These are phyloP conservation scores for Venturia canescens DNA, from an alignment of 1,140 invertebrate species.

Conservation along the genomic window DNA sequence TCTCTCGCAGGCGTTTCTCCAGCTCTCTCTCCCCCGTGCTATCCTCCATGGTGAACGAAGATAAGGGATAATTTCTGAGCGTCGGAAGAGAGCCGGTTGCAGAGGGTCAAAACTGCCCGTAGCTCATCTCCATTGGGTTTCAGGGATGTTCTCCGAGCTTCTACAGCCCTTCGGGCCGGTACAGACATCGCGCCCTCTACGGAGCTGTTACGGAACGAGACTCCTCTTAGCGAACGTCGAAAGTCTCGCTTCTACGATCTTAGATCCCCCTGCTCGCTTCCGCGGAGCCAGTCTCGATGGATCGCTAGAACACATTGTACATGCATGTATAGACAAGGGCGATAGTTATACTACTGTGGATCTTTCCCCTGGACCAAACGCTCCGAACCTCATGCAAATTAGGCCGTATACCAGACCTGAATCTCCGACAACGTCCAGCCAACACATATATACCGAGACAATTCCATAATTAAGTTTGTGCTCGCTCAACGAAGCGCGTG, in stretches of 20 bases:
- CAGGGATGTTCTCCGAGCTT: conserved; percentile 58
- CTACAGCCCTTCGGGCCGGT: conserved; percentile 46
- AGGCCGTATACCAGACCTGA: conserved; percentile 51
- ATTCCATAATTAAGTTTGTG: conserved; percentile 47
- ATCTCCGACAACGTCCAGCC: conserved; percentile 28
- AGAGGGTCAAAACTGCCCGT: conserved; percentile 71
- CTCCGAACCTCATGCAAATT: conserved; percentile 69
- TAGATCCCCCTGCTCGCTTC: conserved; percentile 55
- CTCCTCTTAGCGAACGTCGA: conserved; percentile 51
- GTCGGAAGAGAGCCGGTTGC: conserved; percentile 48
- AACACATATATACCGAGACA: conserved; percentile 8
- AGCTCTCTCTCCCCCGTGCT: neutral
- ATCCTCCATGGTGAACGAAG: conserved; percentile 66
- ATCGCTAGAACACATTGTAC: conserved; percentile 30
- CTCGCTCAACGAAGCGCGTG: conserved; percentile 21
- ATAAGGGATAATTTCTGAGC: conserved; percentile 74
- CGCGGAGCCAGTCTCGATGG: conserved; percentile 34
- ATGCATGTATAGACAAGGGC: neutral
- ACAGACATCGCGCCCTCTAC: conserved; percentile 5
- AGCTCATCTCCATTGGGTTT: conserved; percentile 69
- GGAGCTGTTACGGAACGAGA: conserved; percentile 27
- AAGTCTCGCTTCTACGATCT: conserved; percentile 71
- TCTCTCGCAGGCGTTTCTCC: conserved; percentile 3
- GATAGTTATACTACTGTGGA: conserved; percentile 21
- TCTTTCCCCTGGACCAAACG: conserved; percentile 40